These are phyloP conservation scores for Brachypalpus laphriformis DNA, from an alignment of 2,888 invertebrate species.

Conservation along the genomic window DNA sequence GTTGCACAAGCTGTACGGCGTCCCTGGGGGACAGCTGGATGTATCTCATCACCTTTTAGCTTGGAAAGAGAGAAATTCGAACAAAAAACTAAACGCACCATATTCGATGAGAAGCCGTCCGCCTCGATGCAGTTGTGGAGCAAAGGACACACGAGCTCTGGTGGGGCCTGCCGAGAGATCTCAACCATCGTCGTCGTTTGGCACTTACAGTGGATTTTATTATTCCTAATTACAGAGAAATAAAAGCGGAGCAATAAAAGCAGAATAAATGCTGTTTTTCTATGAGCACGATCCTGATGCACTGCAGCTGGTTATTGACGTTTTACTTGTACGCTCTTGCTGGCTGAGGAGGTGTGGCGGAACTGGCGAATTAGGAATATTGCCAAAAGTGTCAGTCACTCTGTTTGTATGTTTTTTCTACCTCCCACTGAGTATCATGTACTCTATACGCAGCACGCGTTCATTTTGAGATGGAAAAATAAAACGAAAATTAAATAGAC, in stretches of 20 bases:
- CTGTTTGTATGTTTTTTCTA: slow-evolving; percentile 15
- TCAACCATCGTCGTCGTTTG: slow-evolving; percentile 10
- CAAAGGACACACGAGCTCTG: slow-evolving; percentile 20
- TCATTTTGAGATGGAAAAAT: slow-evolving; percentile 18
- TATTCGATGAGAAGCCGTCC: slow-evolving; percentile 37
- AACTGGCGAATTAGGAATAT: slow-evolving; percentile 60
- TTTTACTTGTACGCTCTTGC: slow-evolving; percentile 16
- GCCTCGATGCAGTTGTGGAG: slow-evolving; percentile 11
- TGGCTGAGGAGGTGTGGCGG: background rate
- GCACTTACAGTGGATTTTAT: slow-evolving; percentile 45
- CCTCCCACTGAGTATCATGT: slow-evolving; percentile 58
- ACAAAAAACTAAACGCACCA: slow-evolving; percentile 31
- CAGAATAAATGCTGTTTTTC: slow-evolving; percentile 51
- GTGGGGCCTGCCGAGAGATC: background rate
- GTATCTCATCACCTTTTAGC: slow-evolving; percentile 17
- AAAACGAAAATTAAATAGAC: slow-evolving; percentile 2
- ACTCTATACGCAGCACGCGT: slow-evolving; percentile 30
- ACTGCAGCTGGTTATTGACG: slow-evolving; percentile 69
- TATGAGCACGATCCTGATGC: slow-evolving; percentile 53
- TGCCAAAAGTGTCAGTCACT: slow-evolving; percentile 71
- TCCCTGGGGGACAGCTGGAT: slow-evolving; percentile 40
- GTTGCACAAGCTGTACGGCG: background rate
- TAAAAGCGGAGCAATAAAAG: slow-evolving; percentile 56
- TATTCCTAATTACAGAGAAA: slow-evolving; percentile 57
- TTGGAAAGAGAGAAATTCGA: slow-evolving; percentile 8